Evolutionary conservation across 2,113 vertebrate species (phyloP), one percentile per base, ranked within the genome.

Genomic region (Chloropsis cyanopogon): DNA sequence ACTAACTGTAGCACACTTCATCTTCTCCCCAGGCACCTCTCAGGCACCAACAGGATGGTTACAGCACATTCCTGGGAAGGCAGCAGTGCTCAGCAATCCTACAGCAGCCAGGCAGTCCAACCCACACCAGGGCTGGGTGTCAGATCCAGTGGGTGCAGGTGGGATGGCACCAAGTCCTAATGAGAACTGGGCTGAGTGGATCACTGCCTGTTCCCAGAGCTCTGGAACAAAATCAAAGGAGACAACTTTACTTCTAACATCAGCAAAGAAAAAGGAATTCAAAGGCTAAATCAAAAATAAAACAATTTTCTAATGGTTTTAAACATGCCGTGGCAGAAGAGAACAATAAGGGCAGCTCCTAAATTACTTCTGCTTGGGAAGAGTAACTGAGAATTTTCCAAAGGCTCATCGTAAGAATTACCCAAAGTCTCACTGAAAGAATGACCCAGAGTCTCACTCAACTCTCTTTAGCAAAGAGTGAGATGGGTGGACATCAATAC

Each of bases 151-250:
- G 14, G 8, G 14, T 16, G n/a, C 57, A 75, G 69, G 11, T 47
- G 37, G 52, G 54, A 71, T 5, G 44, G 68, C 50, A 47, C 54
- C 46, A 78, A 81, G 59, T 16, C 41, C 41, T 12, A 5, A 12
- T 6, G 47, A 85, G 33, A 90, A 64, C 42, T 22, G 37, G 21
- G 73, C 69, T 82, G 50, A 59, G 50, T 2, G 5, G 14, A 28
- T n/a, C 4, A 6, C 19, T 86, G 29, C 47, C 60, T 46, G 47
- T 9, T 85, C 41, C 68, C 46, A 86, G 44, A 69, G 66, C 42
- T 73, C 92, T 97, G 80, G 26, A 97, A 95, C 31, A 77, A 86
- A 95, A 56, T 1, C 83, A 91, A 29, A 95, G 7, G 41, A 79
- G 39, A 8, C 44, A 31, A 23, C 41, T 76, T 94, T 73, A 93